Conservation (phyloP, 37 sponge, comb jelly and placozoan species). For the Agelas oroides region DNA sequence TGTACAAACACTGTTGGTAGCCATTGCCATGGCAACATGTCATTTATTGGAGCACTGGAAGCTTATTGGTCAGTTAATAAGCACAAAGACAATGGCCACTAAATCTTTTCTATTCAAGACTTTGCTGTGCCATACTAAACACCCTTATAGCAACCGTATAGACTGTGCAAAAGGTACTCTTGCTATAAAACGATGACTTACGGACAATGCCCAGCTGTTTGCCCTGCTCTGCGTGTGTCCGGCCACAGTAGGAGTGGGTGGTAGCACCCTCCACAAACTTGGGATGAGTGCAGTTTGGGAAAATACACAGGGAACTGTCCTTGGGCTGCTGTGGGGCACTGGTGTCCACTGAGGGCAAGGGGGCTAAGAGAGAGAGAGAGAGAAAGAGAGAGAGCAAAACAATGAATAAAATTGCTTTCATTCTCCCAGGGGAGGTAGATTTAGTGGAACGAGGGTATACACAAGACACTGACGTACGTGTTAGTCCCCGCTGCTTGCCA, state of each 20-base stretch:
- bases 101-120: too few relatives aligned
- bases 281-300: slow-evolving; percentile 53
- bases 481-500: slow-evolving; percentile 58
- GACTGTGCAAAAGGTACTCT: too few relatives aligned
- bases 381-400: too few relatives aligned
- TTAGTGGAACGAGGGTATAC: too few relatives aligned
- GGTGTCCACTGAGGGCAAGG: slow-evolving; percentile 1
- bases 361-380: too few relatives aligned
- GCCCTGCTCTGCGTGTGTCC: slow-evolving; percentile 68
- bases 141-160: too few relatives aligned
- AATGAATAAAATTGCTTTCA: not conserved
- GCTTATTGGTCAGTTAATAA: too few relatives aligned
- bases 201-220: slow-evolving; percentile 48
- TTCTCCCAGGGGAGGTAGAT: not conserved
- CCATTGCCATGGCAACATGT: too few relatives aligned
- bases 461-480: slow-evolving; percentile 45
- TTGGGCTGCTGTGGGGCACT: slow-evolving; percentile 15
- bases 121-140: too few relatives aligned
- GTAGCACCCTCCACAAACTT: slow-evolving; percentile 37
- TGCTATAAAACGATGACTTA: slow-evolving; percentile 29
- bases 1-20: too few relatives aligned
- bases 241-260: slow-evolving; percentile 73
- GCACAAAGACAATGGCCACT: too few relatives aligned
- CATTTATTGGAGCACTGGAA: too few relatives aligned
- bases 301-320: slow-evolving; percentile 54